Base-by-base conservation (phyloP, 2,888 invertebrate genomes). In the Synergus gifuensis region DNA sequence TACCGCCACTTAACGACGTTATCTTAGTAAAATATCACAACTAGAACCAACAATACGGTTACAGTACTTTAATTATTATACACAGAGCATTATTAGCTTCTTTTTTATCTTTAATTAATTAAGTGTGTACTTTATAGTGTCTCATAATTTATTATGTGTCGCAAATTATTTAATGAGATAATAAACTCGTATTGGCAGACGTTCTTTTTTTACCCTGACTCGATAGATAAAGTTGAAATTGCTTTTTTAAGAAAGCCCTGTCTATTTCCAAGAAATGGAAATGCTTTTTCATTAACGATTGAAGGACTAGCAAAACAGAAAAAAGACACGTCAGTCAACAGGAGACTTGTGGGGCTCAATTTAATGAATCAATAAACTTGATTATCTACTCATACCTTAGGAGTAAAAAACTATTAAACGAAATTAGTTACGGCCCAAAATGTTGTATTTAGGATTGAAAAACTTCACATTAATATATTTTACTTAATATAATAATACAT, bases 21-120 rank as follows among this genome's bases (percentile, higher is more conserved):
- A 87, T 86, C 87, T 89, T 87, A 89, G 85, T 90, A 90, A 90
- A 91, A 91, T 91, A 91, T 91, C 91, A 91, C 91, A 91, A 91
- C 91, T 91, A 91, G 90, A 91, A 91, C 90, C 90, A 90, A 89
- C 87, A 88, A 90, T 88, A 89, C 88, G 87, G 82, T 89, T 90
- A 89, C 87, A 87, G 86, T 88, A 89, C 86, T 86, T 87, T 80
- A 85, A 81, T 82, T 44, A 83, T 84, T 83, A 84, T 77, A 78
- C 80, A 78, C 79, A 78, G 80, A 81, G 83, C 81, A 83, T 44
- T 82, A 79, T 77, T 82, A 78, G 82, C 79, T 78, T 79, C 60
- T 77, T 85, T 82, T 76, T 80, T 76, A 82, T 83, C 85, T 78
- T 67, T 69, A 46, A 69, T 69, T 69, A 69, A 73, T 73, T 73